Evolutionary conservation across 2,113 vertebrate species (phyloP), one percentile per base, ranked within the genome.

Genomic region (Pithys albifrons): DNA sequence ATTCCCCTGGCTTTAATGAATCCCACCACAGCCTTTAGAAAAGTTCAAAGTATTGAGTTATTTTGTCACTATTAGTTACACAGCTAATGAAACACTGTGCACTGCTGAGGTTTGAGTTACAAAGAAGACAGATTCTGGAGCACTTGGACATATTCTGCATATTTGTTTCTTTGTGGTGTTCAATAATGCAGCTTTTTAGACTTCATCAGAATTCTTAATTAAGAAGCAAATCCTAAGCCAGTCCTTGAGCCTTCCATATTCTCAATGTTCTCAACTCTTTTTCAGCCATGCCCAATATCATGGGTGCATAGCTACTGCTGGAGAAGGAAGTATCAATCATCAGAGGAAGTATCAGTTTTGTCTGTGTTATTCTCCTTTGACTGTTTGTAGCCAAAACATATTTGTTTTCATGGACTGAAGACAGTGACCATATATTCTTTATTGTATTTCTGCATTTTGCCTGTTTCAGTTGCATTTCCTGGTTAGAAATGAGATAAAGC

Each of bases 41-140:
- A 96, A 96, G 86, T 96, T 94, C 57, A 87, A 3, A 19, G 19
- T 57, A 72, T n/a, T 78, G 73, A 93, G 54, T 89, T 96, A 87
- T 93, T 85, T 85, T 89, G 37, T 22, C 71, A 46, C 73, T 89
- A 66, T 85, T 93, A 96, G 35, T 87, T 87, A 70, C 66, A 43
- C 11, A 46, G 58, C 35, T 92, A 92, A 89, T 73, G 64, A 95
- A 79, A 61, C 72, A 33, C 57, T 61, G 33, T 58, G 65, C 18
- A 14, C 16, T 84, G 39, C 19, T 86, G 37, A 86, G 72, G 29
- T 65, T 3, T 58, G n/a, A 58, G 17, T 35, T 75, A 72, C n/a
- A 35, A 71, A 72, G 33, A 73, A 49, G n/a, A 4, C 6, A 70
- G 29, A 80, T 14, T 10, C 31, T 59, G 23, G 5, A 55, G 24